phyloP scores from a whole-genome alignment of 2,888 invertebrate genomes.

The Carterocephalus palaemon region DNA sequence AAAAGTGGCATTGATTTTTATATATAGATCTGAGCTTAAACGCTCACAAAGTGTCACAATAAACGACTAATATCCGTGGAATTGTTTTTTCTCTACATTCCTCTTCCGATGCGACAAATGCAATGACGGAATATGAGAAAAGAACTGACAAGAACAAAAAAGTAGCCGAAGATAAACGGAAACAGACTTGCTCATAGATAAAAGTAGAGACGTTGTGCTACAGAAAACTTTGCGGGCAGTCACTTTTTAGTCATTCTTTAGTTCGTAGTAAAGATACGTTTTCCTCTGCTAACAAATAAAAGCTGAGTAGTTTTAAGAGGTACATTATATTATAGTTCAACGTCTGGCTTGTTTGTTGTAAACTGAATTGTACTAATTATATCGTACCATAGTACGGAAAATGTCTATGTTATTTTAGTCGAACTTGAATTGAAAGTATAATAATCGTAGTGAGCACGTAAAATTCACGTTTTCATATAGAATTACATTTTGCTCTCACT shows the following conservation, averaged over 20 bases:
- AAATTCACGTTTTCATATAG: neutral
- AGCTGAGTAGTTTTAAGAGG: constrained; percentile 7
- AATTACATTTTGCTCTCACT: neutral
- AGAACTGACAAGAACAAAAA: constrained; percentile 64
- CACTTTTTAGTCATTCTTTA: constrained; percentile 52
- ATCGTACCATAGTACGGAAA: too few relatives aligned
- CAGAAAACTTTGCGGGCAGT: constrained; percentile 64
- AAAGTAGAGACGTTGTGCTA: constrained; percentile 62
- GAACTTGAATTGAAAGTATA: too few relatives aligned
- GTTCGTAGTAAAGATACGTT: constrained; percentile 51
- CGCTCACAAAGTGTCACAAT: constrained; percentile 7
- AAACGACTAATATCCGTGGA: constrained; percentile 14
- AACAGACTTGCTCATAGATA: constrained; percentile 71
- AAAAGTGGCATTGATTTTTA: too few relatives aligned
- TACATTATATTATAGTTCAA: neutral
- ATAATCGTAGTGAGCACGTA: too few relatives aligned
- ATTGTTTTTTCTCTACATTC: constrained; percentile 33
- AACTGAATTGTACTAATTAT: too few relatives aligned
- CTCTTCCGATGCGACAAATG: constrained; percentile 55
- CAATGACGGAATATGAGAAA: constrained; percentile 62
- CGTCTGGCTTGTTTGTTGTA: neutral
- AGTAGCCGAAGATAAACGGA: constrained; percentile 71
- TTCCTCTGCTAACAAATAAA: constrained; percentile 44
- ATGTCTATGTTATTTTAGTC: too few relatives aligned
- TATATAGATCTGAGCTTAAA: neutral